A percentile compares a stretch with the other conserved stretches of the same genome.
Conservation (phyloP, 2,113 vertebrate species). For the Gnathochromis pfefferi region DNA sequence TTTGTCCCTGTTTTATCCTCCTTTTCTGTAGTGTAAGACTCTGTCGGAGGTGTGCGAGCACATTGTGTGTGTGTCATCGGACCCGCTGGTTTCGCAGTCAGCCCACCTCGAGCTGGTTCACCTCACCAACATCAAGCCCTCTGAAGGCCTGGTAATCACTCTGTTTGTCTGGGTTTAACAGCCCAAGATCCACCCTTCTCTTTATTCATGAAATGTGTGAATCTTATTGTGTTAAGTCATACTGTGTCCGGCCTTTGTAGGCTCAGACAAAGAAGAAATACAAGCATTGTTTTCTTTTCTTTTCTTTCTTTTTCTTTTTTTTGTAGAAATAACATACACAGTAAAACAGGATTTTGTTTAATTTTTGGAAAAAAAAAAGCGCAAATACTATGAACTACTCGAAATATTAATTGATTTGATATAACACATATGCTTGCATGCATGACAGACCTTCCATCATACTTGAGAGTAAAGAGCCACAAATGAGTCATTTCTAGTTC, state of each 20-base stretch:
- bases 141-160: slow-evolving; percentile 80
- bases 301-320: not conserved
- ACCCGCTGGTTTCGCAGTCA: slow-evolving; percentile 83
- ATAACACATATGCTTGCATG: not conserved
- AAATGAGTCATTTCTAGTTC: not conserved
- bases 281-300: not conserved
- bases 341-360: not conserved
- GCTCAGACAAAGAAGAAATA: not conserved
- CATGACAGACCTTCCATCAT: not conserved
- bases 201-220: not conserved
- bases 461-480: not conserved
- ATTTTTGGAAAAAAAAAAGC: not conserved
- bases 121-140: slow-evolving; percentile 80
- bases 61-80: slow-evolving; percentile 87
- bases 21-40: slow-evolving; percentile 80
- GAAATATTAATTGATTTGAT: not conserved
- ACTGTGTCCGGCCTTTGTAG: not conserved
- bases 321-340: accelerated
- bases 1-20: not conserved
- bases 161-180: not conserved
- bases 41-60: slow-evolving; percentile 90
- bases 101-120: slow-evolving; percentile 83
- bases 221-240: not conserved
- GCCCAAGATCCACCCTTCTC: not conserved
- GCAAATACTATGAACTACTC: not conserved